phyloP scores from a whole-genome alignment of 1,140 invertebrate species.

The Mamestra configurata region DNA sequence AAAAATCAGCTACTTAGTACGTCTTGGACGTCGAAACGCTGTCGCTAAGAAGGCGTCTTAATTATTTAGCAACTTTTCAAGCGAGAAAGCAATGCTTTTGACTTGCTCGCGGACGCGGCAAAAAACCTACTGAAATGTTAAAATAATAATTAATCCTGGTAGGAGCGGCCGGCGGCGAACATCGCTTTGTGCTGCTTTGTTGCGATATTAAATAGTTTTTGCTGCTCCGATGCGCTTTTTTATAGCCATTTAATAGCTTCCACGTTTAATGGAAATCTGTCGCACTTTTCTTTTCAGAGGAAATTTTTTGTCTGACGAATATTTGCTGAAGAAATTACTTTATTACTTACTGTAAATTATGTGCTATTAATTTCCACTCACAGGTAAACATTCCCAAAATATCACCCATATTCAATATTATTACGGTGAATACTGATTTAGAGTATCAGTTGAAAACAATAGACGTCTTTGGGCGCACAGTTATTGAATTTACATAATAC shows the following conservation, averaged over 20 bases:
- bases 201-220: slow-evolving; percentile 86
- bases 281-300: slow-evolving; percentile 21
- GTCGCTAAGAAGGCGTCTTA: slow-evolving; percentile 82
- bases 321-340: neutral
- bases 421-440: slow-evolving; percentile 51
- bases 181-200: slow-evolving; percentile 80
- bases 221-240: slow-evolving; percentile 75
- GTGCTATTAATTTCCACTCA: neutral
- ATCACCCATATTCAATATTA: slow-evolving; percentile 46
- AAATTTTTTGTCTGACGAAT: slow-evolving; percentile 1
- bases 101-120: slow-evolving; percentile 77
- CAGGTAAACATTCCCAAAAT: slow-evolving; percentile 33
- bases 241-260: slow-evolving; percentile 55
- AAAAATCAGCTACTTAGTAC: slow-evolving; percentile 75
- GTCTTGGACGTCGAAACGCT: slow-evolving; percentile 73
- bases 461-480: slow-evolving; percentile 58
- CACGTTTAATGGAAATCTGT: slow-evolving; percentile 57
- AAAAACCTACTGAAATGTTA: slow-evolving; percentile 84
- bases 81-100: slow-evolving; percentile 83
- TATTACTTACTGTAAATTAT: neutral
- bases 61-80: slow-evolving; percentile 86
- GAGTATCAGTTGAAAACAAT: slow-evolving; percentile 64
- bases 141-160: slow-evolving; percentile 87
- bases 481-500: slow-evolving; percentile 79
- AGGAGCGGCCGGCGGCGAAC: slow-evolving; percentile 65